Evolutionary conservation across 2,797 vertebrate species (phyloP).

Genomic region (Chelonia mydas): DNA sequence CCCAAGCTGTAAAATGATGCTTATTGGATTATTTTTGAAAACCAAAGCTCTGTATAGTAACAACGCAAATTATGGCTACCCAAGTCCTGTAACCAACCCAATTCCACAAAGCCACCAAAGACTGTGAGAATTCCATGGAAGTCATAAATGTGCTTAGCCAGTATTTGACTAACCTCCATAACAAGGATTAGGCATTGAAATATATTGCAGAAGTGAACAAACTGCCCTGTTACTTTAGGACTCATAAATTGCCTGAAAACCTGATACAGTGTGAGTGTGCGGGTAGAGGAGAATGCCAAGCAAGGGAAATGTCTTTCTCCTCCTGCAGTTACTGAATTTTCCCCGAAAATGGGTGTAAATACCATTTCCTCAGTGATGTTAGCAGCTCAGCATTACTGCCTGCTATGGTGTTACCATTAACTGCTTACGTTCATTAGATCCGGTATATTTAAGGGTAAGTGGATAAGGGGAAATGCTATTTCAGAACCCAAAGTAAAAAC

Average conservation of each 20-base stretch:
- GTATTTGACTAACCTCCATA: background rate
- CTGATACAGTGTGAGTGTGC: background rate
- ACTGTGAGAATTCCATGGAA: background rate
- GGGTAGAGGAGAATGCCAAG: background rate
- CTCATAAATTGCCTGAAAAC: background rate
- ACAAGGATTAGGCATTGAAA: background rate
- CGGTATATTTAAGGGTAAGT: background rate
- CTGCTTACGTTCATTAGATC: background rate
- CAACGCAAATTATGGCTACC: background rate
- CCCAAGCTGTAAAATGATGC: background rate
- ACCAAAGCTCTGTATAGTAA: background rate
- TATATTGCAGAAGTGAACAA: background rate
- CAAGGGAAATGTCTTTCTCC: background rate
- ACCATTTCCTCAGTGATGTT: background rate
- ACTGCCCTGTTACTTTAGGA: background rate
- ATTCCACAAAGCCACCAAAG: background rate
- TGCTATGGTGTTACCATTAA: background rate
- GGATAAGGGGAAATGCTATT: no score
- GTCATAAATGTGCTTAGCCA: background rate
- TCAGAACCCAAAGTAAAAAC: background rate
- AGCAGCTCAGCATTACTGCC: background rate
- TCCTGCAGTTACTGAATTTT: background rate
- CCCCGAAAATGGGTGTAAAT: background rate
- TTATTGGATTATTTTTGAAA: background rate
- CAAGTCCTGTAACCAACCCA: background rate